phyloP scores from a whole-genome alignment of 2,797 vertebrate genomes.

The Tapera naevia region DNA sequence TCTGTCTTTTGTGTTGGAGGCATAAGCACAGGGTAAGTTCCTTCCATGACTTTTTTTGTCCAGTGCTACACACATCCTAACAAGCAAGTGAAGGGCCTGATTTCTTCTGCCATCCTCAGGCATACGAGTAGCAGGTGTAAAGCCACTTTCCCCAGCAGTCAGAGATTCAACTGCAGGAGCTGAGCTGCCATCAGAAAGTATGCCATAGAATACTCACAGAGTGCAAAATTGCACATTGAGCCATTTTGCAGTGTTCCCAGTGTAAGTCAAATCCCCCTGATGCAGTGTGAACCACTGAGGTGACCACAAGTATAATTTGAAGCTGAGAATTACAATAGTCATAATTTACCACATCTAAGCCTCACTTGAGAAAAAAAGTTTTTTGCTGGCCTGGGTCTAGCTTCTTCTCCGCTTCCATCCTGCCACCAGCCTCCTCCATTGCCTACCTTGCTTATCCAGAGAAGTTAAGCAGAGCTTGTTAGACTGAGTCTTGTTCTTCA shows the following conservation, averaged over 20 bases:
- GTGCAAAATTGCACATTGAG: background rate
- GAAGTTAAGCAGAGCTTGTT: background rate
- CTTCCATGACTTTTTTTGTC: background rate
- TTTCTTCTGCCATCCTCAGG: background rate
- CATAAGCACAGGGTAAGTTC: background rate
- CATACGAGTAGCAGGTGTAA: background rate
- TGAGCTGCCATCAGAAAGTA: background rate
- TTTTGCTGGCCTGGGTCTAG: background rate
- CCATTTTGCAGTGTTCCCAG: background rate
- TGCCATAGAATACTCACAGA: background rate
- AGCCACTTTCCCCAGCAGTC: background rate
- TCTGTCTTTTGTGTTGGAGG: background rate
- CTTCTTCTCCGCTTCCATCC: background rate
- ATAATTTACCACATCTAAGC: background rate
- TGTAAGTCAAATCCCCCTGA: background rate
- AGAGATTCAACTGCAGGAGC: background rate
- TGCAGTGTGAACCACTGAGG: background rate
- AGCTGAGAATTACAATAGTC: background rate
- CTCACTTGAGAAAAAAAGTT: background rate
- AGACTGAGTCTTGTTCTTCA: background rate
- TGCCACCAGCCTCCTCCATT: background rate
- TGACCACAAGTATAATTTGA: rapidly evolving
- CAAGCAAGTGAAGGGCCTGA: background rate
- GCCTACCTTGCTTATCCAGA: background rate
- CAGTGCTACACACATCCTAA: background rate